Evolutionary conservation across 2,888 invertebrate species (phyloP), one percentile per base, ranked within the genome.

Genomic region (Tyria jacobaeae): DNA sequence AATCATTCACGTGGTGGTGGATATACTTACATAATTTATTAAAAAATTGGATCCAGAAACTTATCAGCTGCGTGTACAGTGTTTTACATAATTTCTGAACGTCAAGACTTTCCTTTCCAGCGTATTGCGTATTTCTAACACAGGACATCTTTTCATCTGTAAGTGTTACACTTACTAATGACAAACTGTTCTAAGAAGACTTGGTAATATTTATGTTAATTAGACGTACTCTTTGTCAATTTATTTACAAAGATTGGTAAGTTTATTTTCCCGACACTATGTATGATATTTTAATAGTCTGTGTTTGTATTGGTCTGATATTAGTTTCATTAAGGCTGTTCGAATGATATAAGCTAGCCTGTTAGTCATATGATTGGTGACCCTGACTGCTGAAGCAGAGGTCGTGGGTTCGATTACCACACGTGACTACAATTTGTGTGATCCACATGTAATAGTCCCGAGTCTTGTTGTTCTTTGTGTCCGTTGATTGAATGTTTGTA

Each of bases 41-140:
- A 39, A 25, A 39, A 51, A 25, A 10, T 25, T 53, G 39, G 53
- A 53, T 39, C 37, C 25, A 37, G 25, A 44, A 53, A 53, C 24
- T 39, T 31, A 31, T 24, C 56, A 48, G 48, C 35, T 41, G 5
- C 31, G 48, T 21, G 41, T 35, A 35, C 1, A 53, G 4, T 10
- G 44, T 39, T 37, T 51, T 51, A 51, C 35, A 51, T 24, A 51
- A 51, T 24, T 44, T 21, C 10, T 10, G 9, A 44, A 51, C 24
- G 35, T 51, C 34, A 35, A 24, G 7, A 56, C 56, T 56, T 47
- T 31, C 53, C 37, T 39, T 53, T 53, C 35, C 34, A 44, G 55
- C 21, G 55, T 24, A 34, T 53, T 53, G 25, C 53, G 39, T 39
- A n/a, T n/a, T 25, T 27, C 21, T 35, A 12, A 34, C 31, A 21